Conservation (phyloP, 2,797 vertebrate genomes). For the Gadopsis bispinosus region DNA sequence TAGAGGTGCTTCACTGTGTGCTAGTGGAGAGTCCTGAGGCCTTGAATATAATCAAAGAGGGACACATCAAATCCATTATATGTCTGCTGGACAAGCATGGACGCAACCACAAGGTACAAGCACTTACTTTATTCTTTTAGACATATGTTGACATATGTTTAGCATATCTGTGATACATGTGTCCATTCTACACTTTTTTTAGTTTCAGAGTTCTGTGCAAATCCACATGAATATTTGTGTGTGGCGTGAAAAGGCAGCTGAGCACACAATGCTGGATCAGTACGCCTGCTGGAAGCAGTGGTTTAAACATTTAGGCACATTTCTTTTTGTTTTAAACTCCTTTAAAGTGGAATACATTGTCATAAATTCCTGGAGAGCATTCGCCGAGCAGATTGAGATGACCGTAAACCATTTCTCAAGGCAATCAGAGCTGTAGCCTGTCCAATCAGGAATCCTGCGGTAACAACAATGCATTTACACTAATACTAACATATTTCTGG, state of each 20-base stretch:
- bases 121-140: neutral
- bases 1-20: slow-evolving; percentile 96
- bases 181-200: neutral
- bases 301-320: neutral
- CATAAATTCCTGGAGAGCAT: neutral
- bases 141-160: no score
- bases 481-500: slow-evolving; percentile 17
- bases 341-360: neutral
- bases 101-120: slow-evolving; percentile 93
- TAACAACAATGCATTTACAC: neutral
- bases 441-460: neutral
- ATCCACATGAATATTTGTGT: neutral
- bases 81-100: slow-evolving; percentile 96
- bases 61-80: slow-evolving; percentile 97
- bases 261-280: neutral
- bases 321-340: slow-evolving; percentile 2
- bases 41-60: slow-evolving; percentile 97
- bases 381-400: neutral
- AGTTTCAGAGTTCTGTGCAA: neutral
- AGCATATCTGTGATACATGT: neutral
- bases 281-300: neutral
- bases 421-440: neutral
- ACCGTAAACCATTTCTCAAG: slow-evolving; percentile 5
- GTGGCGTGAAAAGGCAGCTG: slow-evolving; percentile 4
- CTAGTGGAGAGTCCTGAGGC: slow-evolving; percentile 97